phyloP scores from a whole-genome alignment of 2,888 invertebrate genomes.

The Heliconius erato region DNA sequence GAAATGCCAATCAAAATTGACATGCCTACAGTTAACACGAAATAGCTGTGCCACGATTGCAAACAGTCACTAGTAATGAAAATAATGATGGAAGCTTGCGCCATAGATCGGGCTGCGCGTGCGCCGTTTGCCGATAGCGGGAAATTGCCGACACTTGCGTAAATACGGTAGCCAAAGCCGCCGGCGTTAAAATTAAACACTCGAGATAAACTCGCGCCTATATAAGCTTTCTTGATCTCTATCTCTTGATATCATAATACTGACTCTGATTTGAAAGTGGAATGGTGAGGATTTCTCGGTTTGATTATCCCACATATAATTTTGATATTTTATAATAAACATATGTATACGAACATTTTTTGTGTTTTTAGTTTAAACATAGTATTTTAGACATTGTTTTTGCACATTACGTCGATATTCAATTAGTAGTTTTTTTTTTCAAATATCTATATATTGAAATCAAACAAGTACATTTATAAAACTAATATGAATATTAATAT shows the following conservation, averaged over 20 bases:
- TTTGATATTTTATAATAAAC: conserved; percentile 24
- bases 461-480: not conserved
- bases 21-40: conserved; percentile 56
- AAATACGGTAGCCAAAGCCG: conserved; percentile 70
- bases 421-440: not conserved
- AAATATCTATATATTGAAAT: not conserved
- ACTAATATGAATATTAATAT: not conserved
- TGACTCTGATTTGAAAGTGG: conserved; percentile 38
- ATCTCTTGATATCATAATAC: conserved; percentile 50
- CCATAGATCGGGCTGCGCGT: conserved; percentile 75
- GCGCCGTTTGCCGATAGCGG: conserved; percentile 74
- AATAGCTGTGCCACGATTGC: conserved; percentile 68
- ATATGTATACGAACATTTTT: not conserved
- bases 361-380: not conserved
- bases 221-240: conserved; percentile 50
- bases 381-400: not conserved
- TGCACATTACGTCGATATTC: not conserved
- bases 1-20: conserved; percentile 29
- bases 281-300: conserved; percentile 39
- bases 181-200: conserved; percentile 50
- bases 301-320: conserved; percentile 17
- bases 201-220: conserved; percentile 50
- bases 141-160: conserved; percentile 79
- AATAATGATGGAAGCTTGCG: conserved; percentile 82
- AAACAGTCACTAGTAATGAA: conserved; percentile 74